A percentile compares a stretch with the other conserved stretches of the same genome.
Evolutionary conservation across 2,888 invertebrate species (phyloP).

Genomic region (Pandemis corylana): DNA sequence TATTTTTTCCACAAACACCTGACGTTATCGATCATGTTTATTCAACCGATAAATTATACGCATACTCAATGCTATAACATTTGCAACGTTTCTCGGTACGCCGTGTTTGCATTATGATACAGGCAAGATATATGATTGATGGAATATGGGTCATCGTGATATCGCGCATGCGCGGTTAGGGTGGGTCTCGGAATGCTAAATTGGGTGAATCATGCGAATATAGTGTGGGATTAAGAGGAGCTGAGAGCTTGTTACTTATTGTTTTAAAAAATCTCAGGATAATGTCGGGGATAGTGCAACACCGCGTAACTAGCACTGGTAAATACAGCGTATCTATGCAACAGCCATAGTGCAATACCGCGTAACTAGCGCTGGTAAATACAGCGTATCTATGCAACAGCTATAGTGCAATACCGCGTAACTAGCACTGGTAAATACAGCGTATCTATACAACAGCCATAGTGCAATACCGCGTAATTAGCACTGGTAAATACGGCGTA

Average conservation of each 20-base stretch:
- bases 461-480: too few species aligned
- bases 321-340: too few species aligned
- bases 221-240: background rate
- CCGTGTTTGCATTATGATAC: constrained; percentile 55
- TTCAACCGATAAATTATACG: constrained; percentile 53
- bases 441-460: too few species aligned
- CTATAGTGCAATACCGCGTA: too few species aligned
- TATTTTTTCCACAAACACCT: constrained; percentile 52
- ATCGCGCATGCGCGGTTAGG: constrained; percentile 23
- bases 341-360: too few species aligned
- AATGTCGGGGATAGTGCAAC: too few species aligned
- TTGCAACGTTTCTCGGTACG: constrained; percentile 56
- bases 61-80: constrained; percentile 44
- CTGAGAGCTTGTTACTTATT: background rate
- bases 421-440: too few species aligned
- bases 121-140: constrained; percentile 37
- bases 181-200: constrained; percentile 33
- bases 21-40: constrained; percentile 57
- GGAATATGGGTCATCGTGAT: constrained; percentile 43
- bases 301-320: too few species aligned
- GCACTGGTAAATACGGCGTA: too few species aligned
- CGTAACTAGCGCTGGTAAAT: background rate
- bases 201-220: constrained; percentile 28
- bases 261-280: too few species aligned
- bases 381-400: too few species aligned